A percentile compares a stretch with the other conserved stretches of the same genome.
These are phyloP conservation scores for Orientallactaga sibirica DNA, from an alignment of 2,797 vertebrate species.

Conservation along the genomic window DNA sequence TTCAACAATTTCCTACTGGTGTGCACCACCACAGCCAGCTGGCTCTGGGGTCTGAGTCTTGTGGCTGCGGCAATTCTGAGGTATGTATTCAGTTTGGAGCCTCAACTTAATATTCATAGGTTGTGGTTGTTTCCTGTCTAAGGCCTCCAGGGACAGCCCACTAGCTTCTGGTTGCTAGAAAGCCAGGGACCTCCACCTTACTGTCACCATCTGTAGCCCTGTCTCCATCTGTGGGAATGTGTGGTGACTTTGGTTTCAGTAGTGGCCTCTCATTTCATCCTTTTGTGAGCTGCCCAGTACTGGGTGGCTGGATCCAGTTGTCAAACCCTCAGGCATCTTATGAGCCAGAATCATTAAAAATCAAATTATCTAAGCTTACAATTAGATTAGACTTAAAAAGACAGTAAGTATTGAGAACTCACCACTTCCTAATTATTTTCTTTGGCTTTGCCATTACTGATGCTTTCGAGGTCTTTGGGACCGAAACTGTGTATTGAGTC, in stretches of 20 bases:
- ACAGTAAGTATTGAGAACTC: not conserved
- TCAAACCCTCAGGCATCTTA: not conserved
- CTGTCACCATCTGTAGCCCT: no score
- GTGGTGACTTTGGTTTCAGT: not conserved
- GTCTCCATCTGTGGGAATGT: not conserved
- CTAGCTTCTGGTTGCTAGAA: not conserved
- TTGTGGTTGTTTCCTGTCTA: not conserved
- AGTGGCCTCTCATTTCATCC: not conserved
- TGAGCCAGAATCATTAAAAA: not conserved
- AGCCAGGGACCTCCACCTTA: not conserved
- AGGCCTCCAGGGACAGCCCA: not conserved
- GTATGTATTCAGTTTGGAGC: rapidly evolving
- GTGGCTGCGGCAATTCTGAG: not conserved
- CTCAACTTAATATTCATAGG: not conserved
- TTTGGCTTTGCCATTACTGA: not conserved
- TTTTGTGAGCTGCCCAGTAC: not conserved
- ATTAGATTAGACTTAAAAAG: slow-evolving; percentile 51
- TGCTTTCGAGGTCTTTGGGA: not conserved
- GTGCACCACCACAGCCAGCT: no score
- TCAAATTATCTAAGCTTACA: slow-evolving; percentile 35
- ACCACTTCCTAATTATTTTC: slow-evolving; percentile 42
- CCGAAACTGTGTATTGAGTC: not conserved
- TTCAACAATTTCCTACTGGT: no score
- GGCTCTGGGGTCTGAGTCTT: not conserved
- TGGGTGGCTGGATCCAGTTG: not conserved